Base-by-base conservation (phyloP, 2,888 invertebrate species). In the Cephus pygmeus region DNA sequence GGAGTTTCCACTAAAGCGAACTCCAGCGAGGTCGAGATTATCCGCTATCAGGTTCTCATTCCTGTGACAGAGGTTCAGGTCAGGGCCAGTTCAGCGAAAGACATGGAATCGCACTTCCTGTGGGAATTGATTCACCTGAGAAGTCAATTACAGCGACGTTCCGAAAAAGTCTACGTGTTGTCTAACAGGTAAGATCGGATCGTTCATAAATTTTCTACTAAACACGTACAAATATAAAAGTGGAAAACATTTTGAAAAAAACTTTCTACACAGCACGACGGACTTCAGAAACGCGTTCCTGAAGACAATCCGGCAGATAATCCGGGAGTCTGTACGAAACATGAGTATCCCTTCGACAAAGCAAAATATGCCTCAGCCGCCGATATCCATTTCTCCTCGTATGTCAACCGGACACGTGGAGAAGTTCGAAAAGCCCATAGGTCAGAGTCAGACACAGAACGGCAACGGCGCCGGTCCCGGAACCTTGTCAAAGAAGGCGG, bases 31-130 rank as follows among this genome's bases (percentile, higher is more conserved):
- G 98, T 98, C 83, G 98, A 98, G 93, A 98, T 98, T 88, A 98
- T 98, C 90, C 94, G 98, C 86, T 98, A 98, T 92, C 98, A 98
- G 92, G 98, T 98, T 79, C 93, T 98, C 84, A 98, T 99, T 88
- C 98, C 98, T 0, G 98, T 99, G 73, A 98, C 98, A 33, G 98
- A 99, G 93, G 98, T 99, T 71, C 98, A 99, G 93, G 98, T 99
- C 71, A 94, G 98, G 80, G 97, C 98, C 69, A 97, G 97, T 69
- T 97, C 97, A 3, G 97, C 98, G 80, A 97, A 97, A 90, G 98
- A 98, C 89, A 96, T 97, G 95, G 98, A 98, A 90, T 98, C 97
- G 81, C 98, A 98, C 93, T 98, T 97, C 94, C 94, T 98, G 81
- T 99, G 99, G 98, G 98, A 99, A 92, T 94, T 99, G 83, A 97